phyloP scores from a whole-genome alignment of 2,113 vertebrate species.

The Gymnobelideus leadbeateri region DNA sequence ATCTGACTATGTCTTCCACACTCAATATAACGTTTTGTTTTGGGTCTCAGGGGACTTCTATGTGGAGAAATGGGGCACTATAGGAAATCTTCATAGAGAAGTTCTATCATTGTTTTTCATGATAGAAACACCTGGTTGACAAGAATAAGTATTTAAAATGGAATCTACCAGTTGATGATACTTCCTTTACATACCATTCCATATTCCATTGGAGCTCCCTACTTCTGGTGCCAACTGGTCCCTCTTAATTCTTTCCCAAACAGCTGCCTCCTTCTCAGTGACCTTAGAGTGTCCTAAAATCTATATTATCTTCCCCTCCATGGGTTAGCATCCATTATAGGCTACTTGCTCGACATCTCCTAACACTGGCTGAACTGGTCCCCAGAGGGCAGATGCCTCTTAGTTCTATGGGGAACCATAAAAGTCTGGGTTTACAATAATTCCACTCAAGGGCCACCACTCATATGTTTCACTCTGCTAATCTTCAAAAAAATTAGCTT shows the following conservation, averaged over 20 bases:
- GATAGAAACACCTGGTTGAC: neutral
- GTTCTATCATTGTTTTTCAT: neutral
- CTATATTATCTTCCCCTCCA: neutral
- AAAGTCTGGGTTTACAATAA: neutral
- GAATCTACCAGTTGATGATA: neutral
- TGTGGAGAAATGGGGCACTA: neutral
- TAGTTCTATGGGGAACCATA: neutral
- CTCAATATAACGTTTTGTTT: neutral
- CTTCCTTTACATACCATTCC: neutral
- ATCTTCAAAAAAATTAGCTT: neutral
- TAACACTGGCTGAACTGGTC: neutral
- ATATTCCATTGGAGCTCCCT: neutral
- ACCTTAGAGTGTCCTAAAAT: neutral
- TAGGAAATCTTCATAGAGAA: neutral
- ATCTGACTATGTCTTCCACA: rapidly evolving
- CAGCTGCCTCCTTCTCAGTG: neutral
- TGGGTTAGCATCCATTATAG: neutral
- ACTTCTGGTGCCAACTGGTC: neutral
- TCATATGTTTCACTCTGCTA: neutral
- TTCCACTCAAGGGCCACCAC: neutral
- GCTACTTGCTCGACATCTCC: neutral
- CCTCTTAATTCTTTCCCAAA: neutral
- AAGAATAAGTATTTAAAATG: neutral
- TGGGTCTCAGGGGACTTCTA: neutral
- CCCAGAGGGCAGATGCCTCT: neutral